Base-by-base conservation (phyloP, 2,888 invertebrate genomes). In the Dysmachus trigonus region DNA sequence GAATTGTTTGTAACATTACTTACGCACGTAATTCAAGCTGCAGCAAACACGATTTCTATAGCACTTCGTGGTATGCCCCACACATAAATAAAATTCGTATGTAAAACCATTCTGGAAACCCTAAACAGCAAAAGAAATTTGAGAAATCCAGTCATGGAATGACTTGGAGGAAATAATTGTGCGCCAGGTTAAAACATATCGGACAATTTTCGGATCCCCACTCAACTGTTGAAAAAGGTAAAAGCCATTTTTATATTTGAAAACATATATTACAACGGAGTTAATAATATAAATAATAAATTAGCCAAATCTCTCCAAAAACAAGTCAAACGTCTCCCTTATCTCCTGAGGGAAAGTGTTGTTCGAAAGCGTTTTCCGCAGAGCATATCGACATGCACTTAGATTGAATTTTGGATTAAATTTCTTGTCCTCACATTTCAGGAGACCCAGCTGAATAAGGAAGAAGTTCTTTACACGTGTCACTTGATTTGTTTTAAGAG, bases 401-500 rank as follows among this genome's bases (percentile, higher is more conserved):
- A 90, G 33, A 88, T 92, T 89, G 76, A 91, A 92, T 0, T 88
- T 87, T 0, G 91, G 90, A 10, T 90, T 90, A 86, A 92, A 92
- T 1, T 86, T 74, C 86, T 90, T 89, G 72, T 91, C 89, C 88
- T 92, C 92, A 82, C 89, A 89, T 47, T 90, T 91, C 82, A 92
- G 77, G 15, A 92, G 87, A 6, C 90, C 90, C 84, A 92, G 88
- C 86, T 92, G 92, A 87, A 90, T 90, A 0, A 92, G 89, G 30
- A 90, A 90, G 88, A 91, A 92, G 87, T 92, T 91, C 38, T 90
- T 87, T 0, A 92, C 90, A 8, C 92, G 90, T 0, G 89, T 88
- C 82, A 87, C 88, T 47, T 92, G 92, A 38, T 91, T 89, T 1
- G 90, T 91, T 86, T 90, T 88, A 8, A 90, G 88, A 2, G 92